phyloP scores from a whole-genome alignment of 1,140 invertebrate genomes.

The Telenomus remus region DNA sequence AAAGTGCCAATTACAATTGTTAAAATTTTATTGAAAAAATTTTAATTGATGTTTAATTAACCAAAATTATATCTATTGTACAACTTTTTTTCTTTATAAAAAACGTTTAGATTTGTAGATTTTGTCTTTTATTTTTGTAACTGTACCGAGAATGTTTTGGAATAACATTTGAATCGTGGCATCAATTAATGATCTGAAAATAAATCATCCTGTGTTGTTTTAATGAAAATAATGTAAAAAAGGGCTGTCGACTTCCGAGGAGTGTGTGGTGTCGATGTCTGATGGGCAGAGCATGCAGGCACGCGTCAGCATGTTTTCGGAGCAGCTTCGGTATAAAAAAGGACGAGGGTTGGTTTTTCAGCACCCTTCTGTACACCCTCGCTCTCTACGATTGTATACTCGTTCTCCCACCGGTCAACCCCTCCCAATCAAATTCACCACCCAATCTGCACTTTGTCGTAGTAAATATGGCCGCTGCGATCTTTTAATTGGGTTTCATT shows the following conservation, averaged over 20 bases:
- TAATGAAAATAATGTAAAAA: conserved; percentile 36
- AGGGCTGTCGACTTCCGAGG: conserved; percentile 23
- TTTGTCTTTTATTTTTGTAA: conserved; percentile 5
- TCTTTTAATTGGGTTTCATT: too few relatives aligned
- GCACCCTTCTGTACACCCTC: conserved; percentile 52
- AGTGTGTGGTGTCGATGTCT: conserved; percentile 18
- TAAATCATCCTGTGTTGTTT: conserved; percentile 26
- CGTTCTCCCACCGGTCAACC: conserved; percentile 16
- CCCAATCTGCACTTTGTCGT: conserved; percentile 28
- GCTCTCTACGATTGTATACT: conserved; percentile 13
- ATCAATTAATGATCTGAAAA: conserved; percentile 34
- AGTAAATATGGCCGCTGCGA: conserved; percentile 32
- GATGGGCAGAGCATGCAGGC: conserved; percentile 21
- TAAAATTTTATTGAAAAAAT: too few relatives aligned
- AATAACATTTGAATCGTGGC: conserved; percentile 5
- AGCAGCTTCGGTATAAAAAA: conserved; percentile 37
- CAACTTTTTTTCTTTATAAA: too few relatives aligned
- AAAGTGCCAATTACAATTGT: too few relatives aligned
- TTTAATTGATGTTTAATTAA: too few relatives aligned
- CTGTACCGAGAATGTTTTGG: neutral
- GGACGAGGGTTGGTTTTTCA: conserved; percentile 38
- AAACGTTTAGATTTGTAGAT: too few relatives aligned
- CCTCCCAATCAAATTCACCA: conserved; percentile 63
- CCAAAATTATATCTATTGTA: too few relatives aligned
- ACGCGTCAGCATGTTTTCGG: conserved; percentile 56